Percentiles rank a stretch among this genome's conserved stretches.
phyloP scores from a whole-genome alignment of 2,888 invertebrate species.

The Tiliacea aurago region DNA sequence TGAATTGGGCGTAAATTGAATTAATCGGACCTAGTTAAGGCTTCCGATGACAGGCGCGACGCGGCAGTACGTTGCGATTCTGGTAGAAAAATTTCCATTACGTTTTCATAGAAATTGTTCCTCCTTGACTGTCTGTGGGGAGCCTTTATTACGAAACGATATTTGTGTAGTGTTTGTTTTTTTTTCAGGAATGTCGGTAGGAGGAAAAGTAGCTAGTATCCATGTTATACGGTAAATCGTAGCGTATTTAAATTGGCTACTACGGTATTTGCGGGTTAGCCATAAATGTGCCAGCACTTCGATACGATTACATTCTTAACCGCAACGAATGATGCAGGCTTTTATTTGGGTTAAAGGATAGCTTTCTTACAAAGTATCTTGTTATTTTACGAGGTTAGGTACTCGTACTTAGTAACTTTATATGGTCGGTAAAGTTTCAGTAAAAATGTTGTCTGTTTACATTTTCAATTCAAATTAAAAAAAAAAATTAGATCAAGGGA shows the following conservation, averaged over 20 bases:
- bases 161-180: constrained; percentile 14
- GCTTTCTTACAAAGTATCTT: constrained; percentile 26
- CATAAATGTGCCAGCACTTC: constrained; percentile 48
- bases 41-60: not conserved
- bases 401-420: not conserved
- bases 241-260: constrained; percentile 59
- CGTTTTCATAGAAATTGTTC: not conserved
- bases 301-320: constrained; percentile 60
- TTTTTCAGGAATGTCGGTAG: constrained; percentile 2
- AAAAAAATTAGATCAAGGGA: too few species aligned
- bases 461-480: too few species aligned
- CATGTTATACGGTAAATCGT: constrained; percentile 63
- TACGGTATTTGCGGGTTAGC: constrained; percentile 56
- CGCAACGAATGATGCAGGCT: constrained; percentile 48
- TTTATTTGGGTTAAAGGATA: constrained; percentile 44
- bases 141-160: constrained; percentile 28
- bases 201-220: constrained; percentile 35
- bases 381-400: constrained; percentile 15
- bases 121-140: not conserved
- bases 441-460: not conserved
- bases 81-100: not conserved
- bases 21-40: constrained; percentile 52
- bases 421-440: not conserved
- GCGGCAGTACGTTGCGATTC: not conserved
- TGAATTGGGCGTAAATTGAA: constrained; percentile 76